Base-by-base conservation (phyloP, 2,888 invertebrate species). In the Drosophila cracens region DNA sequence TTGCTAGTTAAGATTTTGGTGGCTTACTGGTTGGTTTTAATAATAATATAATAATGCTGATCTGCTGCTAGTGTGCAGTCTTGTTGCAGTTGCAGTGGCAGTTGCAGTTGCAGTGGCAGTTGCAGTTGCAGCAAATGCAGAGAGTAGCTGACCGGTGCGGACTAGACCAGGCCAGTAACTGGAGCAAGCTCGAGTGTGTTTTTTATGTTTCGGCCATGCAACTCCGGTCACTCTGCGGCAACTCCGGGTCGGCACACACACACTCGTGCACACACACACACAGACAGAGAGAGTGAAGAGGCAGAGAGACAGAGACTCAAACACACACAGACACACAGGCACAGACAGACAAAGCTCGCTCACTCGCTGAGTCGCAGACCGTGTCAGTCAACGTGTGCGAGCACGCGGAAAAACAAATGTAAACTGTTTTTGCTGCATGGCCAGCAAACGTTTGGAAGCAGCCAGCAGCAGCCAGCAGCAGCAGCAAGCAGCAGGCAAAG, bases 371-470 rank as follows among this genome's bases (percentile, higher is more conserved):
- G 70, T 70, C 83, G 71, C 85, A 81, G 89, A 88, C 91, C 86
- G 75, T 77, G 70, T 76, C 81, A 82, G 87, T 90, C 81, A 90
- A 89, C 92, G 92, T 93, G 93, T 93, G 93, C 92, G 93, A 93
- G 91, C 93, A 93, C 93, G 93, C 93, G 93, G 93, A 93, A 93
- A 93, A 93, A 93, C 93, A 93, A 93, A 93, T 92, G 93, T 91
- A 93, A 93, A 93, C 93, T 93, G 92, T 93, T 92, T 84, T 90
- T 89, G 86, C 90, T 90, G 88, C 89, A 86, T 74, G 88, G 75
- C 75, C 78, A 38, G 67, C 71, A 34, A 72, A 21, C 64, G 67
- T 74, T 83, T 74, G 74, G 79, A 82, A 85, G 79, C 89, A 72
- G 74, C 34, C 57, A 63, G 58, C 61, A 43, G 62, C 63, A 62